A percentile compares a stretch with the other conserved stretches of the same genome.
Evolutionary conservation across 2,888 invertebrate genomes (phyloP).

Genomic region (Iselma pallidipennis): DNA sequence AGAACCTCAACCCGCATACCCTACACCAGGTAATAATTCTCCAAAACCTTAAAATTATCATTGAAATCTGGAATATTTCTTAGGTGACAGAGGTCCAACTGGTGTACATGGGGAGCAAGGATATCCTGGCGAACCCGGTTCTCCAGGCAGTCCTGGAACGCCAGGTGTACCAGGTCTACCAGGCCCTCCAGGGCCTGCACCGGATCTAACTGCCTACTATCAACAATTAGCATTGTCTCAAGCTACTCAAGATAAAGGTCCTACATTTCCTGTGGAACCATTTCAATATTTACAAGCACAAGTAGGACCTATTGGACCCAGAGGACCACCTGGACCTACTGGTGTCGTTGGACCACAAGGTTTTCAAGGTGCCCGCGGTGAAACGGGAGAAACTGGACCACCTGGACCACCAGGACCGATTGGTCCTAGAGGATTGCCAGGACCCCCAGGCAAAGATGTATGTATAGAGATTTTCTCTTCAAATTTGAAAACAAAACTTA

Average conservation of each 20-base stretch:
- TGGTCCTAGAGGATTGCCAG: conserved; percentile 69
- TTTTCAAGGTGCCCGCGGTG: conserved; percentile 81
- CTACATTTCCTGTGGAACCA: conserved; percentile 60
- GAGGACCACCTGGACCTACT: conserved; percentile 73
- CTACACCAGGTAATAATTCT: conserved; percentile 18
- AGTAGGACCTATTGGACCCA: conserved; percentile 77
- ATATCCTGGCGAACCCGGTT: conserved; percentile 63
- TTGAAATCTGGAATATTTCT: conserved; percentile 6
- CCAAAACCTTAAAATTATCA: background rate
- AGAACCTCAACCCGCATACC: conserved; percentile 25
- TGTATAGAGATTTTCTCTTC: too few species aligned
- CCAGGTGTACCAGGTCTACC: conserved; percentile 71
- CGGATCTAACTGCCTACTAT: conserved; percentile 75
- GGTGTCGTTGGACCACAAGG: conserved; percentile 75
- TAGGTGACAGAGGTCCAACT: conserved; percentile 58
- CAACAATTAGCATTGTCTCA: conserved; percentile 74
- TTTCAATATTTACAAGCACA: conserved; percentile 80
- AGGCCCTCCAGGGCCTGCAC: conserved; percentile 66
- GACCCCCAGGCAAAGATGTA: conserved; percentile 77
- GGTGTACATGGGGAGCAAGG: conserved; percentile 64
- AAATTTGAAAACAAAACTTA: too few species aligned
- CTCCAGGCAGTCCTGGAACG: conserved; percentile 64
- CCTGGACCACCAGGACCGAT: conserved; percentile 63
- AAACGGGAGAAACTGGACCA: conserved; percentile 76
- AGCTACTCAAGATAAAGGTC: conserved; percentile 75